Conservation (phyloP, 2,797 vertebrate genomes). For the Pseudotriccus pelzelni region DNA sequence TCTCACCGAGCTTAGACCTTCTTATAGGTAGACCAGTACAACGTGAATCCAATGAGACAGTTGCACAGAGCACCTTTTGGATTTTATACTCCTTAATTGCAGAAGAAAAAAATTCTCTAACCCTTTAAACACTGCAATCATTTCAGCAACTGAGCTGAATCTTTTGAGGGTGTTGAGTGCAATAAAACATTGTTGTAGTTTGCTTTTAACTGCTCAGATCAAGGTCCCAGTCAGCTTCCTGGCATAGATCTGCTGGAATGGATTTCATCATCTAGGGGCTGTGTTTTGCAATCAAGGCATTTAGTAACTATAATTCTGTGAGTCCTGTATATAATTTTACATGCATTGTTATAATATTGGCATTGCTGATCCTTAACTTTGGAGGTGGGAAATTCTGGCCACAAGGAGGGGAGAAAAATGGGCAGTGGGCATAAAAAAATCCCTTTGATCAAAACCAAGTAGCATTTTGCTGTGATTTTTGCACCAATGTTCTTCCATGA, state of each 20-base stretch:
- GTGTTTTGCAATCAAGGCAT: slow-evolving; percentile 10
- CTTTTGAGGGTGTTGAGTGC: not conserved
- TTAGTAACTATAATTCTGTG: not conserved
- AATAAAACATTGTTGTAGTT: not conserved
- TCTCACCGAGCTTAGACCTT: not conserved
- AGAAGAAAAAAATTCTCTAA: not conserved
- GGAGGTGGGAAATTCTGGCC: not conserved
- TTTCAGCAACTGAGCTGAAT: not conserved
- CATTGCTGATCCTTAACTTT: not conserved
- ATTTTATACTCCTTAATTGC: not conserved
- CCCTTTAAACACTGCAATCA: not conserved
- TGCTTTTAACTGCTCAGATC: not conserved
- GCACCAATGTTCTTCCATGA: not conserved
- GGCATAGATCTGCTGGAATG: not conserved
- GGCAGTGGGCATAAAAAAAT: not conserved
- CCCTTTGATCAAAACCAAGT: not conserved
- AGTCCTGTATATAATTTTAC: not conserved
- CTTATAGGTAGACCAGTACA: not conserved
- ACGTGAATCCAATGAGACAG: not conserved
- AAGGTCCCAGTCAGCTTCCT: not conserved
- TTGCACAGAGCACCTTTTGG: not conserved
- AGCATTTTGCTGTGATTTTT: not conserved
- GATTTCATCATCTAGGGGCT: not conserved
- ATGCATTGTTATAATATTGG: not conserved
- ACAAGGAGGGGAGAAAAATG: not conserved